Conservation (phyloP, 2,113 vertebrate genomes). For the Tetrao urogallus region DNA sequence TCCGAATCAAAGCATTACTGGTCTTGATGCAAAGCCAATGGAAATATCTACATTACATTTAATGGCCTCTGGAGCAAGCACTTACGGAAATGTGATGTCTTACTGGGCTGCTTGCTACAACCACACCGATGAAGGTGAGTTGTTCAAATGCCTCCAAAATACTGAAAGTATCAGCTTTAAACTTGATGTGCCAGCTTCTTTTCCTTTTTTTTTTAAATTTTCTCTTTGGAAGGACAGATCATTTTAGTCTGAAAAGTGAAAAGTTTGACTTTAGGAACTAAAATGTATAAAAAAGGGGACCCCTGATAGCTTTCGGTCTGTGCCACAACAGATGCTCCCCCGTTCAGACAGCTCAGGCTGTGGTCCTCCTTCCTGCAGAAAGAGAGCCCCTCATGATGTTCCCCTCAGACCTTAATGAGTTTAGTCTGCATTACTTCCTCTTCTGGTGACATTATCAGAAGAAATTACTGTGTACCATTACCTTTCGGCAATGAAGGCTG, state of each 20-base stretch:
- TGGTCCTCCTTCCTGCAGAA: conserved; percentile 14
- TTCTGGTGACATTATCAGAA: conserved; percentile 83
- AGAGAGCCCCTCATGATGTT: conserved; percentile 38
- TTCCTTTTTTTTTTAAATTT: not conserved
- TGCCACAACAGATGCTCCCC: not conserved
- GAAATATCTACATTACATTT: not conserved
- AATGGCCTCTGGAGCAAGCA: not conserved
- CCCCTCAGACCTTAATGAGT: conserved; percentile 82
- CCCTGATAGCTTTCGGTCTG: not conserved
- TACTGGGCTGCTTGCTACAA: not conserved
- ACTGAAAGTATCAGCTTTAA: not conserved
- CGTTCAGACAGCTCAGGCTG: not conserved
- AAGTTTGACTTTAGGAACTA: not conserved
- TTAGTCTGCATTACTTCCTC: conserved; percentile 88
- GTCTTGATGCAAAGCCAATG: not conserved
- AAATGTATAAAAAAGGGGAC: not conserved
- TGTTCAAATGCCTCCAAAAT: not conserved
- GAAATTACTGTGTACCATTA: conserved; percentile 80
- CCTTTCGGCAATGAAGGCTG: conserved; percentile 78
- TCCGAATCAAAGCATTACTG: not conserved
- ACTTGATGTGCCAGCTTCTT: not conserved
- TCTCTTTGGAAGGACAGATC: not conserved
- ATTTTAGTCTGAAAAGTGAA: not conserved
- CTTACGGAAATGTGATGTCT: not conserved
- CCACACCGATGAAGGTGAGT: not conserved